These are phyloP conservation scores for Lasioglossum morio DNA, from an alignment of 2,888 invertebrate species.

Conservation along the genomic window DNA sequence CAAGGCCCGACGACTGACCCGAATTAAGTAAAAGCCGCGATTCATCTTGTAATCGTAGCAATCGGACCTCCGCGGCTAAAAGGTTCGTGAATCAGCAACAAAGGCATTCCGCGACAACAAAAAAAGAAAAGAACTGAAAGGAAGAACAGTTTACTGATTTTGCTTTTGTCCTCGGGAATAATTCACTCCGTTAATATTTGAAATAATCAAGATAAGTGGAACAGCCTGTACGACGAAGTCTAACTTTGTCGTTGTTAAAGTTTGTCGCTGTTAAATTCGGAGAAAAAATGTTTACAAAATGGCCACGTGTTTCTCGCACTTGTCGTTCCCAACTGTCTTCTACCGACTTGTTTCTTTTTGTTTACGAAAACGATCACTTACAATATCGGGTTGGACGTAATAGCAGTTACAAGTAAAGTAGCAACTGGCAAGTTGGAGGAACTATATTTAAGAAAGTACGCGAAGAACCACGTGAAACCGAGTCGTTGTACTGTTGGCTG, in stretches of 20 bases:
- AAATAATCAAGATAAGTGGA: background rate
- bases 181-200: background rate
- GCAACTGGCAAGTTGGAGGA: background rate
- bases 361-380: background rate
- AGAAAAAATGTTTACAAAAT: background rate
- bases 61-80: constrained; percentile 1
- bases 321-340: background rate
- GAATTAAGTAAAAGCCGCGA: constrained; percentile 8
- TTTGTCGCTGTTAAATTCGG: background rate
- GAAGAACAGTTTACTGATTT: background rate
- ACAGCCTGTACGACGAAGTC: no score
- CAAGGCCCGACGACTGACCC: background rate
- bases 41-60: constrained; percentile 2
- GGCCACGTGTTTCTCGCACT: background rate
- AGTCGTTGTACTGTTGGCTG: background rate
- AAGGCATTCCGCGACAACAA: background rate
- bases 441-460: background rate
- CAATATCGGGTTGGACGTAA: background rate
- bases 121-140: background rate
- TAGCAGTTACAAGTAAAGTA: background rate
- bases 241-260: background rate
- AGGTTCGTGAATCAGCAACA: constrained; percentile 19
- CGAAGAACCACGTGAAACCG: background rate
- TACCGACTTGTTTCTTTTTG: background rate
- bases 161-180: background rate